These are phyloP conservation scores for Bradypodion ventrale DNA, from an alignment of 2,797 vertebrate species.

Conservation along the genomic window DNA sequence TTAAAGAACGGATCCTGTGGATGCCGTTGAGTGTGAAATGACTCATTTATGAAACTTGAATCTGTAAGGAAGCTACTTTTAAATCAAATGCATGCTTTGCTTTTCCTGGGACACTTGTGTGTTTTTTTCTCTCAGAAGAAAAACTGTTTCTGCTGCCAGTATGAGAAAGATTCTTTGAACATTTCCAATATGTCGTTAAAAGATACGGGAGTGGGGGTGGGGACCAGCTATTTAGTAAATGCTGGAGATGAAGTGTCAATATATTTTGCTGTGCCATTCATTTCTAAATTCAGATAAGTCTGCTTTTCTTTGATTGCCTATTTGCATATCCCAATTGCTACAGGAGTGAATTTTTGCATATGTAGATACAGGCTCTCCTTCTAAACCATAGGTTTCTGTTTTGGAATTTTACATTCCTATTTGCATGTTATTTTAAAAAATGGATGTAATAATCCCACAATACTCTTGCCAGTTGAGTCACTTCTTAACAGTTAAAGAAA, in stretches of 20 bases:
- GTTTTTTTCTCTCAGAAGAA: background rate
- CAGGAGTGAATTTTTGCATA: background rate
- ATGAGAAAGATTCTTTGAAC: slow-evolving; percentile 13
- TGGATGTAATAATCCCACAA: background rate
- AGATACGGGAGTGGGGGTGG: background rate
- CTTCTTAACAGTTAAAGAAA: background rate
- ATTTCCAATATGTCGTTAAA: background rate
- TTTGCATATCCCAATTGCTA: slow-evolving; percentile 21
- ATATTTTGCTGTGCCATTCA: background rate
- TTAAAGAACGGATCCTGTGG: background rate
- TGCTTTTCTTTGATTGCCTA: background rate
- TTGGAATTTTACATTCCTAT: background rate
- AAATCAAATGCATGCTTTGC: background rate
- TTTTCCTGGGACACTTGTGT: background rate
- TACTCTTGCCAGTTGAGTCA: background rate
- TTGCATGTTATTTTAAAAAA: background rate
- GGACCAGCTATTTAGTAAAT: background rate
- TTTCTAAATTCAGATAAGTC: slow-evolving; percentile 3
- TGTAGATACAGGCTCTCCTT: background rate
- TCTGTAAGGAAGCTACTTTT: background rate
- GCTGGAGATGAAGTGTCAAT: background rate
- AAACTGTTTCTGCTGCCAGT: background rate
- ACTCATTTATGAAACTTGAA: background rate
- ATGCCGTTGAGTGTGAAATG: background rate
- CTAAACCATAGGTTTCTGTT: slow-evolving; percentile 12